Base-by-base conservation (phyloP, 2,797 vertebrate species). In the Tapirus indicus region DNA sequence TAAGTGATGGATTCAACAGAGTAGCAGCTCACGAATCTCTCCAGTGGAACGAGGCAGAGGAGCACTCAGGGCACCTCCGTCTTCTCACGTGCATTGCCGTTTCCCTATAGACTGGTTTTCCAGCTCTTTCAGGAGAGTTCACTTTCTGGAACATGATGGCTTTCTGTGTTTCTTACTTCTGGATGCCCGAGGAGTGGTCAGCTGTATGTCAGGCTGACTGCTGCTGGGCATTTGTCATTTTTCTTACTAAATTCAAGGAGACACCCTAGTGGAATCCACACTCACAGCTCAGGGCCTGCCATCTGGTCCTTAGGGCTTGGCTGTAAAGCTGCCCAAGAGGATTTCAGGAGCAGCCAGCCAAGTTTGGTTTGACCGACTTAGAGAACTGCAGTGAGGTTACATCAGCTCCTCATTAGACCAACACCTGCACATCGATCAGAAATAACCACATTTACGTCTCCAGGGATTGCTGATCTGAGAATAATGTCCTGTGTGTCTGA, bases 21-120 rank as follows among this genome's bases (percentile, higher is more conserved):
- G 66, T 2, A 64, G 23, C 21, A 7, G 21, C 23, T 49, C 12
- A 0, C 1, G 12, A 32, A 20, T 17, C 25, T 52, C 8, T 4
- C 0, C 49, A 52, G 13, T 2, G 38, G 32, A 38, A 25, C 0
- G 1, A 27, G 68, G 9, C 1, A 25, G 8, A 14, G 52, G 83
- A 7, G 3, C 2, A 1, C 17, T 18, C 1, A 2, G 47, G 18
- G 20, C 5, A 3, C 23, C 0, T 27, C 5, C 4, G 10, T 21
- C 27, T 20, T 41, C 29, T 27, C 9, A 0, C 6, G 17, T 2
- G 60, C 25, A 1, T 44, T 1, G 12, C 23, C 9, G n/a, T 71
- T 18, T 66, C 41, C 41, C 0, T 41, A 10, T 21, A 14, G 20
- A 8, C 10, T 12, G 9, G 49, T 8, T 32, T 52, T 29, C 49